A percentile compares a stretch with the other conserved stretches of the same genome.
Conservation (phyloP, 2,888 invertebrate genomes). For the Acheta domesticus region DNA sequence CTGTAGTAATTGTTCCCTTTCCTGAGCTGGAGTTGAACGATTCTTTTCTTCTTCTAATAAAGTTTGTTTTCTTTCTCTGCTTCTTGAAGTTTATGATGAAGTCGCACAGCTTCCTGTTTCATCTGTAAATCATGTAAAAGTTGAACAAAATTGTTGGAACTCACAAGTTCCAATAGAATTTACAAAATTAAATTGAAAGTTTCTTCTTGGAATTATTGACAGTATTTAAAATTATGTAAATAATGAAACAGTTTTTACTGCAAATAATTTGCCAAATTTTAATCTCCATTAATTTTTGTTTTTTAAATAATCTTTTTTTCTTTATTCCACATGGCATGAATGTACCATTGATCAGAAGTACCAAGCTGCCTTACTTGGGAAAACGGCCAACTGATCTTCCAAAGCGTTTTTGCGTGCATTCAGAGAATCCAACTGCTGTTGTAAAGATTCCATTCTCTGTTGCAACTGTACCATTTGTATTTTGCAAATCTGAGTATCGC, state of each 20-base stretch:
- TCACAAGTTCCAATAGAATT: no score
- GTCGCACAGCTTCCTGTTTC: constrained; percentile 58
- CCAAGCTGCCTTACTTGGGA: constrained; percentile 51
- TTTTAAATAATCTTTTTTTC: background rate
- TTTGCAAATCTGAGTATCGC: constrained; percentile 52
- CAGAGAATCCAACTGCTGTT: constrained; percentile 62
- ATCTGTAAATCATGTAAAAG: constrained; percentile 43
- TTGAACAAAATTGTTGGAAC: no score
- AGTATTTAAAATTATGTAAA: no score
- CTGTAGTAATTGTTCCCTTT: constrained; percentile 68
- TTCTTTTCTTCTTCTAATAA: constrained; percentile 66
- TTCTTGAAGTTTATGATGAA: constrained; percentile 60
- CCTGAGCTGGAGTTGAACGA: constrained; percentile 71
- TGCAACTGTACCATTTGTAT: constrained; percentile 52
- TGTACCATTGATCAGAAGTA: no score
- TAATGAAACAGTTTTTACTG: no score
- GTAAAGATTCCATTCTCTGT: constrained; percentile 56
- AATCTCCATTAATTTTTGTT: background rate
- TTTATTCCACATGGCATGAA: background rate
- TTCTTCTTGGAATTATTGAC: no score
- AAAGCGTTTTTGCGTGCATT: constrained; percentile 62
- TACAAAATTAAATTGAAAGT: no score
- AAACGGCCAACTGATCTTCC: constrained; percentile 62
- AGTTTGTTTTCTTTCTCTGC: constrained; percentile 60
- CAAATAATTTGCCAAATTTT: background rate